phyloP scores from a whole-genome alignment of 2,888 invertebrate genomes.

The Neria commutata region DNA sequence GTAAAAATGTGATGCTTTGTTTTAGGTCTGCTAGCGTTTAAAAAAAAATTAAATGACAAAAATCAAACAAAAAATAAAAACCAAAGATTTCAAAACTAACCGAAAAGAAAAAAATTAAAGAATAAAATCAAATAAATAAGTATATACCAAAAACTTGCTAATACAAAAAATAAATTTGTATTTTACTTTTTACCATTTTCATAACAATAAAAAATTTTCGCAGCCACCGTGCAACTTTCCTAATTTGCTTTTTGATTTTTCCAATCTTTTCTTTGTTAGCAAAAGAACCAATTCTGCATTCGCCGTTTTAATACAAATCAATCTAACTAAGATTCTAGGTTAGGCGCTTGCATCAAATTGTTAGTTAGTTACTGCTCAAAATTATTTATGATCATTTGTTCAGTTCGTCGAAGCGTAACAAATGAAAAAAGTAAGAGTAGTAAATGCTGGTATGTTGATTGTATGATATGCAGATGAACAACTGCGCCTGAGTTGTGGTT shows the following conservation, averaged over 20 bases:
- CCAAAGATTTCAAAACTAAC: constrained; percentile 27
- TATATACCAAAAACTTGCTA: neutral
- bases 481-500: neutral
- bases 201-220: constrained; percentile 32
- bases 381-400: too few relatives aligned
- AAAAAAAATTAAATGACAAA: constrained; percentile 23
- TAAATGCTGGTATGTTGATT: neutral
- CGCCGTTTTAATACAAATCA: too few relatives aligned
- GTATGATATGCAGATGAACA: neutral
- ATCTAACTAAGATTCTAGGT: too few relatives aligned
- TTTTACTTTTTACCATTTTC: neutral
- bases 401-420: too few relatives aligned
- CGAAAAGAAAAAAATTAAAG: constrained; percentile 15
- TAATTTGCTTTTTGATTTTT: neutral
- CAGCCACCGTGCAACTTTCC: constrained; percentile 58
- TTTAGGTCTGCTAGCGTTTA: neutral
- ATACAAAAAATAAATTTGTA: neutral
- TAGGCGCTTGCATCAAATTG: too few relatives aligned
- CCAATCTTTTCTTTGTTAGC: neutral
- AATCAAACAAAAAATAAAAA: constrained; percentile 22
- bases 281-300: too few relatives aligned
- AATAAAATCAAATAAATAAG: constrained; percentile 10
- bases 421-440: too few relatives aligned
- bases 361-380: too few relatives aligned
- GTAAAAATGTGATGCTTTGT: constrained; percentile 7